Evolutionary conservation across 2,888 invertebrate genomes (phyloP), one percentile per base, ranked within the genome.

Genomic region (Protonemura montana): DNA sequence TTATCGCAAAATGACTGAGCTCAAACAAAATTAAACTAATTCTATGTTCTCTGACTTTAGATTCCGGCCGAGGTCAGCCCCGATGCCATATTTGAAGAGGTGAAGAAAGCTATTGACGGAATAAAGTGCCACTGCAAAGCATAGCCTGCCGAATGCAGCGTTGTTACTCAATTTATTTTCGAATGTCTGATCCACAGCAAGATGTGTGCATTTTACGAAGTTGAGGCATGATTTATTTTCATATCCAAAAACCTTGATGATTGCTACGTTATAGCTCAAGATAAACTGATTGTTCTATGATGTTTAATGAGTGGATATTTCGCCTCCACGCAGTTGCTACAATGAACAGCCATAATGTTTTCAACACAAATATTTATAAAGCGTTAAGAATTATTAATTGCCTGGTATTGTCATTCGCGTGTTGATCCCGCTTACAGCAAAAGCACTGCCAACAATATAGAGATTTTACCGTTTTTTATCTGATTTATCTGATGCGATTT

Each of bases 61-160:
- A 96, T 98, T 90, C 94, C 96, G 89, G 98, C 97, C 0, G 97
- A 97, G 90, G 94, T 95, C 86, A 89, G 92, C 0, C 94, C 96
- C 0, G 96, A 97, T 86, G 94, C 93, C 10, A 96, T 98, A 89
- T 98, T 97, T 90, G 91, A 89, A 0, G 95, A 97, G 90, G 96
- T 96, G 35, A 91, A 92, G 30, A 27, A 28, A 16, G 29, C 59
- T 35, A 85, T 88, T 2, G 86, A 87, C n/a, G 82, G 13, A 0
- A 10, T 85, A 0, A 78, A 1, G 10, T 78, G 95, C 0, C 91
- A 92, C n/a, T 92, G 93, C 0, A 59, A 59, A 13, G 21, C 13
- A 59, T 59, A 59, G 21, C 59, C 13, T 13, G 35, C 35, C 10
- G 35, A 41, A 41, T 41, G 5, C 5, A 41, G 13, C 5, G 5